These are phyloP conservation scores for Platysteira castanea DNA, from an alignment of 2,113 vertebrate species.

Conservation along the genomic window DNA sequence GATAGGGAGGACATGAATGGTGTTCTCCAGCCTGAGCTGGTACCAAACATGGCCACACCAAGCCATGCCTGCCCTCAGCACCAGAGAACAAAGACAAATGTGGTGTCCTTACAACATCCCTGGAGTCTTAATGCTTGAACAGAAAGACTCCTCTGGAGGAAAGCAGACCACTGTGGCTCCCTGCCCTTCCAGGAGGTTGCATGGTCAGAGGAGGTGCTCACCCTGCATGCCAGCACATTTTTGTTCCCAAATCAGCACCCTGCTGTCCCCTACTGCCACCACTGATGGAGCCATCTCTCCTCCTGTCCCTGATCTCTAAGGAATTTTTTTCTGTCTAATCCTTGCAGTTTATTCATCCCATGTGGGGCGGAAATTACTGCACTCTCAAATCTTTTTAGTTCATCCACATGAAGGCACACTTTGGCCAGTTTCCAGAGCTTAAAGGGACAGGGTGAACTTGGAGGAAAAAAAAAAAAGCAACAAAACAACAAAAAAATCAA, in stretches of 20 bases:
- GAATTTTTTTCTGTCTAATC: background rate
- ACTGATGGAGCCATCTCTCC: background rate
- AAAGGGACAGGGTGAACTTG: background rate
- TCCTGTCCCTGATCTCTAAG: background rate
- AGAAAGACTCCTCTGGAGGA: background rate
- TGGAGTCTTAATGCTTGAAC: background rate
- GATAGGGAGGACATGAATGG: accelerated
- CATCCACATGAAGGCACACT: background rate
- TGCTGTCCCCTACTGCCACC: background rate
- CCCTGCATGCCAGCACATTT: background rate
- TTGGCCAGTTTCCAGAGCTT: background rate
- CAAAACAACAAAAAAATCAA: background rate
- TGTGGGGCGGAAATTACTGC: conserved; percentile 16
- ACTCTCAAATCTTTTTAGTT: conserved; percentile 15
- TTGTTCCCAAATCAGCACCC: background rate
- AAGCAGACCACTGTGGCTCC: background rate
- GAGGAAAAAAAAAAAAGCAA: background rate
- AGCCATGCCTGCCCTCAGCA: background rate
- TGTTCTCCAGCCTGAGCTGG: background rate
- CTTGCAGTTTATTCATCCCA: background rate
- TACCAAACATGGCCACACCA: background rate
- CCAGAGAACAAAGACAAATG: background rate
- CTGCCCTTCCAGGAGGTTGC: background rate
- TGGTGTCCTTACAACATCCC: background rate
- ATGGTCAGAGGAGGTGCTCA: background rate